Conservation (phyloP, 2,888 invertebrate genomes). For the Heliconius erato region DNA sequence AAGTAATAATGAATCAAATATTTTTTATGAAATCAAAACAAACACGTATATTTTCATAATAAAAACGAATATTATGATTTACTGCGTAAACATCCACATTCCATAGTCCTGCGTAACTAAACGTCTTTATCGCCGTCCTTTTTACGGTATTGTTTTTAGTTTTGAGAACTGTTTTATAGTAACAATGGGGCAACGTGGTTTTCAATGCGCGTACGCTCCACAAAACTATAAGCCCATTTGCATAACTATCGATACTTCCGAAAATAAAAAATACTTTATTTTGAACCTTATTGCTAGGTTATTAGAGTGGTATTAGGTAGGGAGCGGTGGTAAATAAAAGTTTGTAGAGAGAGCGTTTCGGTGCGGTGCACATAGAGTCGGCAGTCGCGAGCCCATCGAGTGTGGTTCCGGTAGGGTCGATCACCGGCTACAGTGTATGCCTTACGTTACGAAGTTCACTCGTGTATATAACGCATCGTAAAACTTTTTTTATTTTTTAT, state of each 20-base stretch:
- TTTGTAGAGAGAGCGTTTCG: slow-evolving; percentile 75
- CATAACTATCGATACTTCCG: slow-evolving; percentile 49
- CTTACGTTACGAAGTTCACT: slow-evolving; percentile 64
- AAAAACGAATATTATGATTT: slow-evolving; percentile 46
- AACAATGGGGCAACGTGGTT: slow-evolving; percentile 74
- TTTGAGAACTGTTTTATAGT: slow-evolving; percentile 67
- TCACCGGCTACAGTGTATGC: slow-evolving; percentile 76
- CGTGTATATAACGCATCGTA: slow-evolving; percentile 59
- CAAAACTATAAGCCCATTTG: slow-evolving; percentile 77
- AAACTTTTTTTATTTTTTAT: slow-evolving; percentile 12
- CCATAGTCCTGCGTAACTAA: slow-evolving; percentile 67
- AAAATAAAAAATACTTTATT: slow-evolving; percentile 50
- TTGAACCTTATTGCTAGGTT: slow-evolving; percentile 50
- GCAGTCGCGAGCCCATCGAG: slow-evolving; percentile 82
- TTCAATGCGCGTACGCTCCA: slow-evolving; percentile 81
- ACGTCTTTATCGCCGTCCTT: slow-evolving; percentile 65
- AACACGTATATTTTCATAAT: slow-evolving; percentile 18
- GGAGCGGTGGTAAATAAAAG: slow-evolving; percentile 55
- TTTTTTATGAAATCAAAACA: neutral
- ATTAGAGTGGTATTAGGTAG: slow-evolving; percentile 39
- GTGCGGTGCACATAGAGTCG: slow-evolving; percentile 82
- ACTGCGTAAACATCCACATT: slow-evolving; percentile 59
- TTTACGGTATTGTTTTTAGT: slow-evolving; percentile 68
- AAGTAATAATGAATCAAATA: neutral
- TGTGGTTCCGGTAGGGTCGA: slow-evolving; percentile 87